Evolutionary conservation across 1,140 invertebrate genomes (phyloP), one percentile per base, ranked within the genome.

Genomic region (Triops longicaudatus): DNA sequence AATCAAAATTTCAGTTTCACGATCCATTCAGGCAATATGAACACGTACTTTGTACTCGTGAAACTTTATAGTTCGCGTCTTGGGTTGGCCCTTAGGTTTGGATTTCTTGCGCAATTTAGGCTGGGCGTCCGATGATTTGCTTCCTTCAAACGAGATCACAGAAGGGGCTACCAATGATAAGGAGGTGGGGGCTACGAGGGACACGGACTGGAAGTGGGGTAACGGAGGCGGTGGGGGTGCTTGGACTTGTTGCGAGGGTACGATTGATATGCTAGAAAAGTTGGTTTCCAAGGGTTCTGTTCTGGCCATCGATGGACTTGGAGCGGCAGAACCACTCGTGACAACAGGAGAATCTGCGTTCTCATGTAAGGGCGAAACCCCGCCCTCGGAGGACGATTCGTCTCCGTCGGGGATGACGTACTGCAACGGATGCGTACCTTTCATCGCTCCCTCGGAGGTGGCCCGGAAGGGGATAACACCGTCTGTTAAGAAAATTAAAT

Each of bases 41-140:
- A 74, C 76, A 78, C 80, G 81, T 80, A 88, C 89, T 86, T 98
- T 98, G 84, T 98, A 98, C 84, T 98, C 97, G 84, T 98, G 96
- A 85, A 98, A 98, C 86, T 98, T 98, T 78, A 98, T 97, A 71
- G 92, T 94, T 78, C 94, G 90, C 1, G 94, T 90, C 83, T 98
- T 98, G 0, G 90, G 89, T 78, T 90, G 87, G 6, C 90, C 88
- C 82, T 94, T 92, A 73, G 91, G 90, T 83, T 94, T 95, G 37
- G 90, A 90, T 85, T 97, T 97, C 84, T 96, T 96, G 72, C 91
- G 86, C 81, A 63, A 63, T 17, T 92, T 93, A 82, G 90, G 90
- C 0, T 90, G 90, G 1, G 90, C 89, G 81, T 90, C 89, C 76
- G 87, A 88, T 79, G 88, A 87, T 83, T 80, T 73, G 43, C 26